These are phyloP conservation scores for Sebastes diploproa DNA, from an alignment of 2,797 vertebrate genomes.

Conservation along the genomic window DNA sequence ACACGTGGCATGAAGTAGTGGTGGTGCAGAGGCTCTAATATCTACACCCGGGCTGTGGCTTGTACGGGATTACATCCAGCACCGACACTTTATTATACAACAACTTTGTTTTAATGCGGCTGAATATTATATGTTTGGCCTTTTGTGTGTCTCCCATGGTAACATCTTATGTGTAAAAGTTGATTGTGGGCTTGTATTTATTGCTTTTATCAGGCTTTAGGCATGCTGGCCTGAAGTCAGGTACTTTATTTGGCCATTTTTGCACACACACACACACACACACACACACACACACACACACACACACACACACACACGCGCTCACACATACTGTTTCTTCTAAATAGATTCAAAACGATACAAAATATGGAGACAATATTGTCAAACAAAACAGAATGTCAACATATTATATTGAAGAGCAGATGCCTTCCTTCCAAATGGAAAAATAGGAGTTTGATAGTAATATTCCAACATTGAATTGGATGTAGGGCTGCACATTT, in stretches of 20 bases:
- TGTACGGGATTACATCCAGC: slow-evolving; percentile 34
- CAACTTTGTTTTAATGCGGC: neutral
- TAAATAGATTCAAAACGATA: neutral
- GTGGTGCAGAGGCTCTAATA: slow-evolving; percentile 30
- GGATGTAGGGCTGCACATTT: too few relatives aligned
- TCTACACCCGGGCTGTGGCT: slow-evolving; percentile 25
- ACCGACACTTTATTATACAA: slow-evolving; percentile 19
- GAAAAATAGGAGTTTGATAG: neutral
- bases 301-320: neutral
- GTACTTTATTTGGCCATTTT: neutral
- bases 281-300: neutral
- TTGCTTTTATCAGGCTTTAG: neutral
- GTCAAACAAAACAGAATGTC: neutral
- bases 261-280: neutral
- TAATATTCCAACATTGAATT: neutral
- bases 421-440: neutral
- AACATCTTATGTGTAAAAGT: neutral
- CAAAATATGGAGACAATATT: neutral
- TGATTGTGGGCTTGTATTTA: neutral
- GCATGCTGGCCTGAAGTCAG: neutral
- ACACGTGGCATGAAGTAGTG: slow-evolving; percentile 23
- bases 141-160: neutral
- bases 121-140: neutral
- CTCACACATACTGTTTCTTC: neutral
- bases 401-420: neutral